phyloP scores from a whole-genome alignment of 2,797 vertebrate genomes.

The Agapornis canus region DNA sequence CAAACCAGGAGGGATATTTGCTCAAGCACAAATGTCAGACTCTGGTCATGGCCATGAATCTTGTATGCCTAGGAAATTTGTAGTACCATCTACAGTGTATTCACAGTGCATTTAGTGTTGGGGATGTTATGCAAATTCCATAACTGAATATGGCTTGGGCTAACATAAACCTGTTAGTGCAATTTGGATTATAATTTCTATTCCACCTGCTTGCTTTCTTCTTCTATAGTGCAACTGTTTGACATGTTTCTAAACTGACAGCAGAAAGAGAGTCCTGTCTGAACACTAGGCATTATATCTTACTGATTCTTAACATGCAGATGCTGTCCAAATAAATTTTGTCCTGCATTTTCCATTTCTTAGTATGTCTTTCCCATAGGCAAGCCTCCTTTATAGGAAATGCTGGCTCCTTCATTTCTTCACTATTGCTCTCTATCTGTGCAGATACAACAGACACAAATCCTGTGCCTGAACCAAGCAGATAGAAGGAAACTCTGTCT shows the following conservation, averaged over 20 bases:
- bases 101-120: background rate
- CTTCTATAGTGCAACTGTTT: background rate
- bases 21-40: background rate
- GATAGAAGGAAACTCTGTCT: background rate
- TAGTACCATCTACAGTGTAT: background rate
- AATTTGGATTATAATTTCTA: background rate
- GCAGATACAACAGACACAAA: background rate
- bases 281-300: background rate
- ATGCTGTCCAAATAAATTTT: background rate
- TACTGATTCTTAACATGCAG: background rate
- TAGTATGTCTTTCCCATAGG: background rate
- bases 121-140: background rate
- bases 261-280: background rate
- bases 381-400: background rate
- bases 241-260: background rate
- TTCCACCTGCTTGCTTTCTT: background rate
- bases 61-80: background rate
- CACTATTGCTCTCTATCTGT: background rate
- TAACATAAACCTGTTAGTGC: background rate
- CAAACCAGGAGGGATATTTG: background rate
- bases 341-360: background rate
- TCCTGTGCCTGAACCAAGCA: background rate
- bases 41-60: background rate
- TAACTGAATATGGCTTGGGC: background rate
- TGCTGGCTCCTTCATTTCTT: background rate